Evolutionary conservation across 2,888 invertebrate species (phyloP).

Genomic region (Eupeodes latifasciatus): DNA sequence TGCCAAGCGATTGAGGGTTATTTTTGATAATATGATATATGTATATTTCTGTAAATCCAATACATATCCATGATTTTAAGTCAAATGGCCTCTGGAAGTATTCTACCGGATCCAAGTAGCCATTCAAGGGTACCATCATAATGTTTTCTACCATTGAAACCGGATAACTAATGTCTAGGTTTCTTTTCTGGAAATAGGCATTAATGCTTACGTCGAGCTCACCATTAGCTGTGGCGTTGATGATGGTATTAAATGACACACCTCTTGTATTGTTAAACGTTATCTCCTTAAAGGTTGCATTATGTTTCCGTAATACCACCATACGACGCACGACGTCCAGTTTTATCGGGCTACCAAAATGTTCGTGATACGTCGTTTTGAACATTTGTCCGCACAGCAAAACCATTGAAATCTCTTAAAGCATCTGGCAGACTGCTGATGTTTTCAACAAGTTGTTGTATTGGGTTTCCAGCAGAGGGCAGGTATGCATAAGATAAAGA

Average conservation of each 20-base stretch:
- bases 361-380: constrained; percentile 5
- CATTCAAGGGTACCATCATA: neutral
- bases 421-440: constrained; percentile 18
- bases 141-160: neutral
- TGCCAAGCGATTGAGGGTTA: neutral
- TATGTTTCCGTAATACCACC: constrained; percentile 8
- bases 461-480: neutral
- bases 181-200: neutral
- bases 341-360: constrained; percentile 24
- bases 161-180: neutral
- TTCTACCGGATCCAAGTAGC: neutral
- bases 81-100: neutral
- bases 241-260: neutral
- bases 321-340: neutral
- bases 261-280: neutral
- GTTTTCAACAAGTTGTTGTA: neutral
- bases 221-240: neutral
- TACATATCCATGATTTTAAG: neutral
- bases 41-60: neutral
- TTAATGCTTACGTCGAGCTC: constrained; percentile 4
- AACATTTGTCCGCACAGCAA: constrained; percentile 28
- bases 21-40: neutral
- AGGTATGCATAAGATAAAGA: neutral
- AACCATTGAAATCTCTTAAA: constrained; percentile 38
- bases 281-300: neutral